Evolutionary conservation across 2,888 invertebrate species (phyloP).

Genomic region (Pocota personata): DNA sequence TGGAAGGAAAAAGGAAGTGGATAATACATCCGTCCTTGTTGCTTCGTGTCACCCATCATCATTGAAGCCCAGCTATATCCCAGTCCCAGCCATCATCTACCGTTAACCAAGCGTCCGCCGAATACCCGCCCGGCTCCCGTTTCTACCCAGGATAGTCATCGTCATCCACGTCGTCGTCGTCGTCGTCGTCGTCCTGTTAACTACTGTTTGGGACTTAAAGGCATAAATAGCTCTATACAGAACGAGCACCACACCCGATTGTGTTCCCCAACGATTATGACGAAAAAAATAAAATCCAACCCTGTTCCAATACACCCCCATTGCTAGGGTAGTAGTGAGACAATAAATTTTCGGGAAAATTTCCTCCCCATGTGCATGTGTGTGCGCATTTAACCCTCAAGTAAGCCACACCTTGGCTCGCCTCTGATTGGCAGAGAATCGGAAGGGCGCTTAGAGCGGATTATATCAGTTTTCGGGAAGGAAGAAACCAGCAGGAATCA

Average conservation of each 20-base stretch:
- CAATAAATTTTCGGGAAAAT: slow-evolving; percentile 67
- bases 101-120: slow-evolving; percentile 73
- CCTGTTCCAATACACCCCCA: slow-evolving; percentile 50
- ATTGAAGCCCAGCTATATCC: slow-evolving; percentile 69
- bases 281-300: slow-evolving; percentile 4
- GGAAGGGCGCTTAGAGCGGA: slow-evolving; percentile 80
- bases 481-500: slow-evolving; percentile 58
- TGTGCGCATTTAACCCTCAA: slow-evolving; percentile 75
- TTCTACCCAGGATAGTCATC: slow-evolving; percentile 35
- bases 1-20: slow-evolving; percentile 84
- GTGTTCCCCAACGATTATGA: slow-evolving; percentile 42
- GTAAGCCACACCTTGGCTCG: slow-evolving; percentile 81
- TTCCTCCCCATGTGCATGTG: slow-evolving; percentile 66
- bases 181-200: slow-evolving; percentile 56
- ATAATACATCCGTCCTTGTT: slow-evolving; percentile 84
- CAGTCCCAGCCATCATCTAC: slow-evolving; percentile 66
- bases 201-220: slow-evolving; percentile 63
- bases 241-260: slow-evolving; percentile 71
- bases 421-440: slow-evolving; percentile 81
- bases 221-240: slow-evolving; percentile 71
- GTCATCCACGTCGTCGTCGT: slow-evolving; percentile 18
- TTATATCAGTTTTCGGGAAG: slow-evolving; percentile 78
- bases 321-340: slow-evolving; percentile 61
- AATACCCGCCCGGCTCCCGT: slow-evolving; percentile 22
- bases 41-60: slow-evolving; percentile 82